Conservation (phyloP, 2,113 vertebrate species). For the Cinclus mexicanus region DNA sequence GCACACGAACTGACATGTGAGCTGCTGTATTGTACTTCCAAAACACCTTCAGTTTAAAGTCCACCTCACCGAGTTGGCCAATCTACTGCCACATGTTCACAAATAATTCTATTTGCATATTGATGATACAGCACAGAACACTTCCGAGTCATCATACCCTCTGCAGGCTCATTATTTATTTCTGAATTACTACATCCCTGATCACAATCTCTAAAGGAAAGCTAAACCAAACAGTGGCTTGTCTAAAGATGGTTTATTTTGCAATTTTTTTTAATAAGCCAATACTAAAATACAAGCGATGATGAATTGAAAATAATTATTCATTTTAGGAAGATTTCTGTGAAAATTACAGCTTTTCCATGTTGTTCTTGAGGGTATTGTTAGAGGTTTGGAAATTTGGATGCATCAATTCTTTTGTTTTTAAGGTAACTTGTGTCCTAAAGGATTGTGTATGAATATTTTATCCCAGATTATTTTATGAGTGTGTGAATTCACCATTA, state of each 20-base stretch:
- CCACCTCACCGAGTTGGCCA: background rate
- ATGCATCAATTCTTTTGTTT: background rate
- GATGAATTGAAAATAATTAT: background rate
- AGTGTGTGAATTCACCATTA: background rate
- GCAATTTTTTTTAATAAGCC: background rate
- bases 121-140: background rate
- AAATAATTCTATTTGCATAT: background rate
- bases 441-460: background rate
- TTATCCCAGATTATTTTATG: background rate
- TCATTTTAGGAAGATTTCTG: background rate
- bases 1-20: background rate
- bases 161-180: background rate
- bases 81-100: background rate
- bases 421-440: background rate
- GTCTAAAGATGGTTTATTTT: background rate
- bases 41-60: background rate
- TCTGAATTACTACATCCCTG: background rate
- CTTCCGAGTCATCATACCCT: background rate
- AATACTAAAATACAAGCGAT: fast-evolving
- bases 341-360: background rate
- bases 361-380: background rate
- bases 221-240: background rate
- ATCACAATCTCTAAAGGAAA: background rate
- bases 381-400: background rate
- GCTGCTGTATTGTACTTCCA: background rate